Percentiles rank a stretch among this genome's conserved stretches.
These are phyloP conservation scores for Neolamprologus ventralis DNA, from an alignment of 2,113 vertebrate genomes.

Conservation along the genomic window DNA sequence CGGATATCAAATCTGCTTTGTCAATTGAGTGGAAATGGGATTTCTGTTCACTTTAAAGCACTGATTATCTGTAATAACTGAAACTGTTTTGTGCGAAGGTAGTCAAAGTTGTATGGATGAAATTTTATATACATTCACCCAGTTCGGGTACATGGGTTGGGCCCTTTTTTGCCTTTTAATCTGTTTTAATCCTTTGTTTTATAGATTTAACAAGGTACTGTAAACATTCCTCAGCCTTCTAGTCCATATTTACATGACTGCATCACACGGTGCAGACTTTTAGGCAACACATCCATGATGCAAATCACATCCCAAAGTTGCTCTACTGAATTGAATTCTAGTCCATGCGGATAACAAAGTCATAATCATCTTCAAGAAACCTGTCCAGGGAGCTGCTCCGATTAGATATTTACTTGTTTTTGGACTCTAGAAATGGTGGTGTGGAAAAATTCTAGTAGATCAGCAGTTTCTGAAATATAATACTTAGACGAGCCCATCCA, in stretches of 20 bases:
- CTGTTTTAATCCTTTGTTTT: background rate
- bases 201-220: background rate
- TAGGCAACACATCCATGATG: background rate
- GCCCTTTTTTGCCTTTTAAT: background rate
- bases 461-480: background rate
- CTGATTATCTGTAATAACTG: background rate
- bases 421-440: background rate
- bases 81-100: background rate
- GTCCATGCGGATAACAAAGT: background rate
- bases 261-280: background rate
- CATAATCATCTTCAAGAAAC: background rate
- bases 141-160: background rate
- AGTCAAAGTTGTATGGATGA: background rate
- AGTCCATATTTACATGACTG: background rate
- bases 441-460: background rate
- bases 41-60: background rate
- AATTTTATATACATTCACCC: background rate
- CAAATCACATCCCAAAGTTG: background rate
- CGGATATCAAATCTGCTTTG: background rate
- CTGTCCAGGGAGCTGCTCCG: background rate
- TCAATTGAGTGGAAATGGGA: background rate
- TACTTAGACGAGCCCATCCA: background rate
- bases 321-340: background rate
- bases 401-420: background rate
- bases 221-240: background rate